Evolutionary conservation across 2,888 invertebrate genomes (phyloP).

Genomic region (Drosophila mayaguana): DNA sequence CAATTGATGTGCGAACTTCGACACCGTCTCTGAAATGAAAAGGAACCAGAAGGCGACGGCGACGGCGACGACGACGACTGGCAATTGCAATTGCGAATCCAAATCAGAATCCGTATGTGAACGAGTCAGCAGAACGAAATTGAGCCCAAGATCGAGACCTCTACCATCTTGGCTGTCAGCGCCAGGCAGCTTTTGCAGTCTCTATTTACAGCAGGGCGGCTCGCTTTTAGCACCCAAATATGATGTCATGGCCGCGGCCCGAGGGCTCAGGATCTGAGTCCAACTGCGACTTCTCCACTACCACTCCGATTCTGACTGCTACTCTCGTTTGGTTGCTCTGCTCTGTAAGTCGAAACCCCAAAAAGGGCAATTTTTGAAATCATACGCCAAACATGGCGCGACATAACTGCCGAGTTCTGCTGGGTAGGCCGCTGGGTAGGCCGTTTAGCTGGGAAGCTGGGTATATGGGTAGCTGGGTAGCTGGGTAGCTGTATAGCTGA

Average conservation of each 20-base stretch:
- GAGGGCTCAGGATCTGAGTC: constrained; percentile 17
- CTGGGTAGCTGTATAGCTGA: constrained; percentile 20
- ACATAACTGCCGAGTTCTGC: constrained; percentile 71
- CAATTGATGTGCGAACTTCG: constrained; percentile 82
- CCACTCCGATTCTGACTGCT: constrained; percentile 1
- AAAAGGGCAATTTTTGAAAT: constrained; percentile 83
- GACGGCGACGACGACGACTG: constrained; percentile 3
- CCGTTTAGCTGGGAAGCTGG: constrained; percentile 23
- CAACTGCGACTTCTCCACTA: neutral
- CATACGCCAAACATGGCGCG: constrained; percentile 82
- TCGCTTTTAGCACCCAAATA: constrained; percentile 82
- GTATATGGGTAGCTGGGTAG: constrained; percentile 17
- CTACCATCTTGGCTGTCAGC: constrained; percentile 63
- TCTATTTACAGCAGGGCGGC: constrained; percentile 80
- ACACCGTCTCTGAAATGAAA: constrained; percentile 62
- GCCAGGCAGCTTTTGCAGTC: constrained; percentile 75
- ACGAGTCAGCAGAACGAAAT: constrained; percentile 26
- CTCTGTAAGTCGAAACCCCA: constrained; percentile 81
- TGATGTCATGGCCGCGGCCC: constrained; percentile 79
- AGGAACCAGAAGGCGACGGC: constrained; percentile 3
- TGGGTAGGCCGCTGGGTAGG: constrained; percentile 19
- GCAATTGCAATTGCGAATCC: constrained; percentile 12
- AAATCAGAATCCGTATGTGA: constrained; percentile 13
- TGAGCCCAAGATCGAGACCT: constrained; percentile 55
- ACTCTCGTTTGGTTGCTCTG: constrained; percentile 20